A percentile compares a stretch with the other conserved stretches of the same genome.
Conservation (phyloP, 1,140 invertebrate species). For the Anadara kagoshimensis region DNA sequence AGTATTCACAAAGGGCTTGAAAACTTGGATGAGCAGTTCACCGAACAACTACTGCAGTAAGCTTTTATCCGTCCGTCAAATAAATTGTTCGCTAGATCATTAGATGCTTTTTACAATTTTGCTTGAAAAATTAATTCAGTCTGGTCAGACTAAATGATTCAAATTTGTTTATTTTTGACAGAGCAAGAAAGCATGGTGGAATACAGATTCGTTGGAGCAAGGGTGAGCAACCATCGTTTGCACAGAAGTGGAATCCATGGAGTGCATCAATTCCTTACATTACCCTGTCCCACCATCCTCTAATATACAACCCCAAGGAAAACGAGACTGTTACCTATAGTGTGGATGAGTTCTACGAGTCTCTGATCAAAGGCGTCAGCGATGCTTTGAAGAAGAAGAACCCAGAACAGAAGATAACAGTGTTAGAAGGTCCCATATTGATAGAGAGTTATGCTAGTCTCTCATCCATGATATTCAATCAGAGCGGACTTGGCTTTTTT, state of each 20-base stretch:
- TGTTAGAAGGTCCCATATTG: conserved; percentile 83
- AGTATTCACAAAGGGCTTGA: too few relatives aligned
- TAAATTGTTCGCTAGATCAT: background rate
- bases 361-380: conserved; percentile 61
- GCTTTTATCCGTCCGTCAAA: too few relatives aligned
- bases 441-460: conserved; percentile 88
- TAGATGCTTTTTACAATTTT: background rate
- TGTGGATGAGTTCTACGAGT: conserved; percentile 72
- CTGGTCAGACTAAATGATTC: background rate
- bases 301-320: conserved; percentile 82
- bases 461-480: conserved; percentile 87
- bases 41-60: too few relatives aligned
- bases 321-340: conserved; percentile 70
- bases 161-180: conserved; percentile 35
- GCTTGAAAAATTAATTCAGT: background rate
- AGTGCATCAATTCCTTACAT: conserved; percentile 84
- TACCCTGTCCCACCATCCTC: conserved; percentile 87
- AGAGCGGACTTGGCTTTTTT: conserved; percentile 87
- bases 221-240: conserved; percentile 80
- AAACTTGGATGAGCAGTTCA: background rate
- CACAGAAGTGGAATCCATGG: conserved; percentile 91
- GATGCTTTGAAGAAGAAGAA: conserved; percentile 65
- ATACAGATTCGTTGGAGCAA: conserved; percentile 86
- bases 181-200: conserved; percentile 80
- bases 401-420: conserved; percentile 64